phyloP scores from a whole-genome alignment of 2,797 vertebrate genomes.

The Pogoniulus pusillus region DNA sequence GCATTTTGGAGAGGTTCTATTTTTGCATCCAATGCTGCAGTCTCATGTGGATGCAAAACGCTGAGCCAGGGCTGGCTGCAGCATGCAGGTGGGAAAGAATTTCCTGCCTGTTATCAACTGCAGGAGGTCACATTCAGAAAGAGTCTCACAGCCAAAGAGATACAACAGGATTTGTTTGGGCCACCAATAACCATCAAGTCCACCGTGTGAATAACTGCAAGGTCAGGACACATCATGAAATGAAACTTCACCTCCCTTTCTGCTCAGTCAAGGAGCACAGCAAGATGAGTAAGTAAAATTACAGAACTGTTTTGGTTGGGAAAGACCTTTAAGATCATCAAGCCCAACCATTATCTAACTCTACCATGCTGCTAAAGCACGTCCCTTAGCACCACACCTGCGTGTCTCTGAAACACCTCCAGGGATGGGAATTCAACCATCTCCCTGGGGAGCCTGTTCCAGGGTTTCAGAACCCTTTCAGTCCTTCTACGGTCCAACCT shows the following conservation, averaged over 20 bases:
- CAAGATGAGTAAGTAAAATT: neutral
- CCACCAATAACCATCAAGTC: neutral
- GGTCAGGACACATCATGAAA: neutral
- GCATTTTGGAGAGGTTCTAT: neutral
- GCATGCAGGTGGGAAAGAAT: neutral
- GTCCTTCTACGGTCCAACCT: too few species aligned
- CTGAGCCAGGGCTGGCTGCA: conserved; percentile 39
- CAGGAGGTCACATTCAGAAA: neutral
- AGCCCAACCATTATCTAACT: too few species aligned
- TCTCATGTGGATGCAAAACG: neutral
- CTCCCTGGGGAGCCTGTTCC: too few species aligned
- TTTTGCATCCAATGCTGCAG: conserved; percentile 9
- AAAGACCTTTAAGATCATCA: too few species aligned
- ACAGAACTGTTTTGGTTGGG: too few species aligned
- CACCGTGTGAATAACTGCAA: neutral
- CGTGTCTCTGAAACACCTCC: too few species aligned
- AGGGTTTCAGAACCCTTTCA: too few species aligned
- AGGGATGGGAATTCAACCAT: too few species aligned
- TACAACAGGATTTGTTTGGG: neutral
- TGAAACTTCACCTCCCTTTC: too few species aligned
- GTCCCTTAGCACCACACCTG: too few species aligned
- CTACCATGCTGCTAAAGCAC: too few species aligned
- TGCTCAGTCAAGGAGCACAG: neutral
- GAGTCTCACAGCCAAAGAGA: neutral
- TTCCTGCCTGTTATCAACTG: neutral